phyloP scores from a whole-genome alignment of 2,888 invertebrate genomes.

The Dicyrtomina minuta region DNA sequence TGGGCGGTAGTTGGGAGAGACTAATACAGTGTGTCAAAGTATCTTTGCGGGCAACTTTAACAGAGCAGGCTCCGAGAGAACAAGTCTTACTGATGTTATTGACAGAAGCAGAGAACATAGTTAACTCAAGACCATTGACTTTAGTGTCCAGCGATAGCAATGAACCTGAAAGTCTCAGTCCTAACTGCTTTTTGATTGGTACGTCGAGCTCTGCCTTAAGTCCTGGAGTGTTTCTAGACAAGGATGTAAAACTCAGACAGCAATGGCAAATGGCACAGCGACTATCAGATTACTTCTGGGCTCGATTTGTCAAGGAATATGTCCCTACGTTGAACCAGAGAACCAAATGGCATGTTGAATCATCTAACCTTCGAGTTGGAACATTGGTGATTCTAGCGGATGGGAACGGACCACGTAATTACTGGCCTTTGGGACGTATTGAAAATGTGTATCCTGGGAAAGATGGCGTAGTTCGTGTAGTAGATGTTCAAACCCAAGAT shows the following conservation, averaged over 20 bases:
- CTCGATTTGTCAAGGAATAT: conserved; percentile 47
- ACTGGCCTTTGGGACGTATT: conserved; percentile 2
- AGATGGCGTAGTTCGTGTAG: conserved; percentile 12
- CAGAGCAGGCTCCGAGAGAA: conserved; percentile 24
- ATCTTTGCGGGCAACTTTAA: conserved; percentile 14
- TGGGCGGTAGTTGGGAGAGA: conserved; percentile 32
- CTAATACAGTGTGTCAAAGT: conserved; percentile 25
- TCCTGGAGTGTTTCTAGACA: conserved; percentile 40
- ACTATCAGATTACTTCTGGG: no score
- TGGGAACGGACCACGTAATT: neutral
- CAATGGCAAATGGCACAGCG: conserved; percentile 38
- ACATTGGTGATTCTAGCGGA: neutral
- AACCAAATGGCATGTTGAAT: conserved; percentile 37
- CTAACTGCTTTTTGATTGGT: no score
- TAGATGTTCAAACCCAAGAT: conserved; percentile 16
- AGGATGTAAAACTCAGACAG: conserved; percentile 22
- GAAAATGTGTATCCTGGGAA: no score
- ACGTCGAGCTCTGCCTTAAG: no score
- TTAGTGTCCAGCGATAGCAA: conserved; percentile 50
- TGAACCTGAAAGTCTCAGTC: conserved; percentile 45
- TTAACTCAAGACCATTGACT: no score
- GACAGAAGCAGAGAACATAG: no score
- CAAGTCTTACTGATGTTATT: conserved; percentile 26
- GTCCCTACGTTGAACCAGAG: conserved; percentile 39
- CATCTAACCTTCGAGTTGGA: no score